Base-by-base conservation (phyloP, 92 coral and sea anemone genomes). In the Virgularia gustaviana region DNA sequence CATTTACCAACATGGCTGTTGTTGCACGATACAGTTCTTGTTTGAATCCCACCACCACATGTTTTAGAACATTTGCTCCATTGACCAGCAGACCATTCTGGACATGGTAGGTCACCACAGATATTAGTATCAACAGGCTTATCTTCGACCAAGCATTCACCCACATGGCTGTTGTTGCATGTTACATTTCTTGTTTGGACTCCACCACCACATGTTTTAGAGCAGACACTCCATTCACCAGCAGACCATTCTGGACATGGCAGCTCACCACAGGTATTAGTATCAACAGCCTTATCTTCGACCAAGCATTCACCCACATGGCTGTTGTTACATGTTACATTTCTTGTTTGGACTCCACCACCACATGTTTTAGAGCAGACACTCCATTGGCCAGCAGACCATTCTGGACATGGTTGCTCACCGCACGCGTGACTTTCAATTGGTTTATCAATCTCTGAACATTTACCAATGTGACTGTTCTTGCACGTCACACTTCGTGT, bases 21-120 rank as follows among this genome's bases (percentile, higher is more conserved):
- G 70, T 83, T 62, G 49, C 90, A 85, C 34, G 73, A 19, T 54
- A 85, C 77, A 1, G 58, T 42, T 15, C 90, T 79, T 25, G 16
- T 51, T 63, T 81, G 87, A 36, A 19, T 61, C 34, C 86, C 90
- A 23, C 86, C 90, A 22, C 90, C 90, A 45, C 90, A 85, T 27
- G 86, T 65, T 30, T 1, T 32, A 1, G 81, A 29, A 58, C 90
- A 85, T 38, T 12, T 62, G 71, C 53, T 29, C 86, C 87, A 85
- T 12, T 6, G 31, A 37, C 78, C 38, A 52, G 13, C 58, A 52
- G 31, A 11, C 88, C 86, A 83, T 29, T 19, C 77, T 10, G 81
- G 52, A 82, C 88, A 84, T 8, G 59, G 73, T 10, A 80, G 86
- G 42, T 82, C 81, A 45, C 78, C 78, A 20, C 58, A 52, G 22